Evolutionary conservation across 2,888 invertebrate species (phyloP).

Genomic region (Mimas tiliae): DNA sequence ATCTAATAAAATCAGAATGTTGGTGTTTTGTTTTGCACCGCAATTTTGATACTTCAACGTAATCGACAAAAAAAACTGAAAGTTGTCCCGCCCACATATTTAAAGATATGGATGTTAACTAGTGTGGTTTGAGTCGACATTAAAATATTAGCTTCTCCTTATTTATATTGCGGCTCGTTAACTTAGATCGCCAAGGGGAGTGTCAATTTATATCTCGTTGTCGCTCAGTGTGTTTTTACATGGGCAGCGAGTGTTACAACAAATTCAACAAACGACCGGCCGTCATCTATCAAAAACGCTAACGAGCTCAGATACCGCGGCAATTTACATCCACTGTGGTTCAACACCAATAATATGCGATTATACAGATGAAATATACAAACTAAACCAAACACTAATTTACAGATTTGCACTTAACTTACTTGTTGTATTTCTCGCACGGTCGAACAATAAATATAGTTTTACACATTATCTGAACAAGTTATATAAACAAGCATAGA

Average conservation of each 20-base stretch:
- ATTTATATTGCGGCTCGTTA: conserved; percentile 83
- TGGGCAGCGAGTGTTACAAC: conserved; percentile 74
- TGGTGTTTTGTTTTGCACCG: conserved; percentile 11
- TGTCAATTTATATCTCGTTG: conserved; percentile 79
- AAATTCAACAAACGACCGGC: conserved; percentile 80
- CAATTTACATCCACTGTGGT: conserved; percentile 74
- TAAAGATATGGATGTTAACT: conserved; percentile 49
- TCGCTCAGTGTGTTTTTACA: conserved; percentile 81
- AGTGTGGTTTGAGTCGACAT: conserved; percentile 59
- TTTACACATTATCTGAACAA: conserved; percentile 11
- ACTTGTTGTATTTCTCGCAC: conserved; percentile 23
- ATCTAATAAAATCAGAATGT: conserved; percentile 35
- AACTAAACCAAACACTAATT: conserved; percentile 27
- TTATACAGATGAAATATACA: conserved; percentile 66
- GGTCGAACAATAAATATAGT: conserved; percentile 1
- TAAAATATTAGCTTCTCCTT: conserved; percentile 74
- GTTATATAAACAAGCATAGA: neutral
- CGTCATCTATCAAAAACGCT: conserved; percentile 84
- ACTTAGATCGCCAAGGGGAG: conserved; percentile 81
- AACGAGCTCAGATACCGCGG: conserved; percentile 80
- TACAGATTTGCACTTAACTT: conserved; percentile 26
- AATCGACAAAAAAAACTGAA: conserved; percentile 35
- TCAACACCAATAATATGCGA: conserved; percentile 72
- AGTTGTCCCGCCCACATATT: conserved; percentile 49
- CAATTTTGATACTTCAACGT: conserved; percentile 32